Percentiles rank a stretch among this genome's conserved stretches.
Evolutionary conservation across 2,113 vertebrate species (phyloP).

Genomic region (Leucoraja erinaceus): DNA sequence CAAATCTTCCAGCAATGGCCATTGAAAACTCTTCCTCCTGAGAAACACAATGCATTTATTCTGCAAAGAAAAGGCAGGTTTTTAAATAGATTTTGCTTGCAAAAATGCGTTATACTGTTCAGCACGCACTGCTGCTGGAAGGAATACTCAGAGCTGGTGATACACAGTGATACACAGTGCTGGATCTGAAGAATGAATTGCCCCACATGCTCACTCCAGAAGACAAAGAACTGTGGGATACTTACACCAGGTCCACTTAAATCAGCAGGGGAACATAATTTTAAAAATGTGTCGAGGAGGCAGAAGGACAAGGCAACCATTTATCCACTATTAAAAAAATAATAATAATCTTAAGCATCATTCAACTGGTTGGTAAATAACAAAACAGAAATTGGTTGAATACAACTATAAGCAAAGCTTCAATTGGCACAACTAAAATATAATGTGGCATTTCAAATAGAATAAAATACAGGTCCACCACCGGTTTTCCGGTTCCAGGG

Average conservation of each 20-base stretch:
- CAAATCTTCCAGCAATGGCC: not conserved
- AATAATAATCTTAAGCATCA: not conserved
- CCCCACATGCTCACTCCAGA: not conserved
- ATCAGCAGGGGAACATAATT: not conserved
- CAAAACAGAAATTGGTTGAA: not conserved
- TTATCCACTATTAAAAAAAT: not conserved
- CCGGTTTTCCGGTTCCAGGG: no score
- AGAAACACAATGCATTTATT: not conserved
- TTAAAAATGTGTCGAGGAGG: conserved; percentile 8
- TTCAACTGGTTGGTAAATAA: not conserved
- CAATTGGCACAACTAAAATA: no score
- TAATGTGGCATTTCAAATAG: not conserved
- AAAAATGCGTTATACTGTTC: not conserved
- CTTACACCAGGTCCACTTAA: not conserved
- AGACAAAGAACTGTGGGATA: not conserved
- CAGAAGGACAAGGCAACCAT: not conserved
- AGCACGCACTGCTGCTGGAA: not conserved
- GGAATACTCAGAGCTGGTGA: not conserved
- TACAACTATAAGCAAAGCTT: not conserved
- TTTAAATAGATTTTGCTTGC: not conserved
- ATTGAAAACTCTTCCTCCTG: not conserved
- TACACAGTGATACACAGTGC: not conserved
- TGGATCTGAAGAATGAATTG: not conserved
- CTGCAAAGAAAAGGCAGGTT: not conserved
- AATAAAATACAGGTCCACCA: not conserved